Conservation (phyloP, 2,113 vertebrate species). For the Falcunculus frontatus region DNA sequence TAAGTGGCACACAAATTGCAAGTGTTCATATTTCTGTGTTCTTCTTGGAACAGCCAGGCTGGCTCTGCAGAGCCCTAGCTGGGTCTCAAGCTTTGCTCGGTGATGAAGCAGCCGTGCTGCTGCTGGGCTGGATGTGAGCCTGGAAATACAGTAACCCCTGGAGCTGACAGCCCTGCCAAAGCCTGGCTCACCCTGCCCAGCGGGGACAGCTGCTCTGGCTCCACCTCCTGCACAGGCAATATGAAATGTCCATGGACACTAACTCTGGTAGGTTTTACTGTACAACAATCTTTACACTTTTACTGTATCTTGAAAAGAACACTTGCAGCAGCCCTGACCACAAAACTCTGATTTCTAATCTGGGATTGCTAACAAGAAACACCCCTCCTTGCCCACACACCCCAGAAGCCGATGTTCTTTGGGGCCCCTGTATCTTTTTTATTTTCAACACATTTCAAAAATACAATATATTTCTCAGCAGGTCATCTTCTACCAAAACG, state of each 20-base stretch:
- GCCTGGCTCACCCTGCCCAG: neutral
- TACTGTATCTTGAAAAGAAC: neutral
- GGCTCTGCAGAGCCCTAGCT: neutral
- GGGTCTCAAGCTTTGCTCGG: neutral
- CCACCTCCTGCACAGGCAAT: neutral
- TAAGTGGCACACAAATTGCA: neutral
- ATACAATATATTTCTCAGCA: neutral
- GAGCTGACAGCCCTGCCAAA: neutral
- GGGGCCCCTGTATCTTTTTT: neutral
- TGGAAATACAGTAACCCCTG: neutral
- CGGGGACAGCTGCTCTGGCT: neutral
- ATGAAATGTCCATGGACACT: neutral
- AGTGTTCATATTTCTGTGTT: neutral
- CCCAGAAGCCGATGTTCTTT: neutral
- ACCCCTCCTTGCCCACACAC: rapidly evolving
- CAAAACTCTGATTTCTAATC: neutral
- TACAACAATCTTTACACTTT: neutral
- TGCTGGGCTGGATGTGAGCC: neutral
- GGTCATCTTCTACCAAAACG: neutral
- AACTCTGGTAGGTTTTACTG: neutral
- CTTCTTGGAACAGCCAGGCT: neutral
- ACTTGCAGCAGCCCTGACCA: neutral
- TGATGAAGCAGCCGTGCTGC: rapidly evolving
- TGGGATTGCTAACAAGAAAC: neutral
- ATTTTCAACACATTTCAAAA: neutral